phyloP scores from a whole-genome alignment of 2,797 vertebrate genomes.

The Apodemus agrarius region DNA sequence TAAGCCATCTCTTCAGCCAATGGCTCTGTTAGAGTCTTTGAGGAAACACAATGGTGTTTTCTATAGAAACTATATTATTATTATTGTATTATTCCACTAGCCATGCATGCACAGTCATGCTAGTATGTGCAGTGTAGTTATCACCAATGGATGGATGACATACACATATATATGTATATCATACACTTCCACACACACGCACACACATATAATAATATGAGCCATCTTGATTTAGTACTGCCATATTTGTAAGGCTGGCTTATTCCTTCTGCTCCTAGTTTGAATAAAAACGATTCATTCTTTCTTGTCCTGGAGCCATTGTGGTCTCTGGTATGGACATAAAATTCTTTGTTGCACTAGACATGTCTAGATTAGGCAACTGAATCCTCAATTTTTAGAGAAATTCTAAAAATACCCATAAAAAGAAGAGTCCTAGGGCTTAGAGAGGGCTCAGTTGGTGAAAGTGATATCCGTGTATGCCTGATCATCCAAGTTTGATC shows the following conservation, averaged over 20 bases:
- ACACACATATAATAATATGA: no score
- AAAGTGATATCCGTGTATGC: neutral
- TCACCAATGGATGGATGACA: neutral
- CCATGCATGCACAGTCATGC: neutral
- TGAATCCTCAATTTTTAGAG: constrained; percentile 34
- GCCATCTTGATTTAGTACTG: neutral
- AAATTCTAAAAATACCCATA: neutral
- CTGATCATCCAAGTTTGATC: no score
- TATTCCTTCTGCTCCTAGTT: neutral
- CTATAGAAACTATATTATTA: neutral
- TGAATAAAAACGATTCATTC: constrained; percentile 6
- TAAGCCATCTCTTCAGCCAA: neutral
- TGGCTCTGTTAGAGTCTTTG: neutral
- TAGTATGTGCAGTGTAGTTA: neutral
- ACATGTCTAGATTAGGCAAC: neutral
- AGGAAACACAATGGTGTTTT: neutral
- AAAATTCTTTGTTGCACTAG: neutral
- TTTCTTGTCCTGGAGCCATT: neutral
- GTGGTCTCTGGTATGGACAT: neutral
- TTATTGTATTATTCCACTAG: neutral
- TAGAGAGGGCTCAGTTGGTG: neutral
- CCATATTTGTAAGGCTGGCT: neutral
- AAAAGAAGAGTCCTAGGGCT: neutral
- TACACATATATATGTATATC: no score
- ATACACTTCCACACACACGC: no score